A percentile compares a stretch with the other conserved stretches of the same genome.
Evolutionary conservation across 1,140 invertebrate genomes (phyloP).

Genomic region (Mercenaria mercenaria): DNA sequence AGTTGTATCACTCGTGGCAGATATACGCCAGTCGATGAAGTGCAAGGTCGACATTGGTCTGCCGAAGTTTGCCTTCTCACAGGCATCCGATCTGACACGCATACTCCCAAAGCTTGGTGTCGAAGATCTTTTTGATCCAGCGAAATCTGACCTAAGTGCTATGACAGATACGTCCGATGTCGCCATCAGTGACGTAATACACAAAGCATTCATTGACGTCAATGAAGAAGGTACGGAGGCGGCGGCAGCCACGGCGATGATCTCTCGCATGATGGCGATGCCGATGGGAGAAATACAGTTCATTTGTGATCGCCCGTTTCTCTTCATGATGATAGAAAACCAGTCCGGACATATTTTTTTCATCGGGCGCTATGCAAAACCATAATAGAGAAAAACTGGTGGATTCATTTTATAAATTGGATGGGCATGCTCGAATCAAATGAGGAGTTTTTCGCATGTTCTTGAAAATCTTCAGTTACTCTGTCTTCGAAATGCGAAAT

Average conservation of each 20-base stretch:
- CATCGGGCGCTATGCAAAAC: conserved; percentile 76
- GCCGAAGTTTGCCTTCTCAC: conserved; percentile 90
- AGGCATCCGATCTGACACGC: conserved; percentile 87
- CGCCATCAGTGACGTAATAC: conserved; percentile 78
- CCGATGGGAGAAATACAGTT: conserved; percentile 84
- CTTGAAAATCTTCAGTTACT: too few relatives aligned
- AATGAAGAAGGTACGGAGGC: conserved; percentile 86
- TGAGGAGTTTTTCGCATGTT: too few relatives aligned
- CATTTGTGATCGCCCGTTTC: conserved; percentile 91
- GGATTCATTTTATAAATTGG: too few relatives aligned
- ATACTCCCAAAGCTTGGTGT: conserved; percentile 87
- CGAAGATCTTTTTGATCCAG: conserved; percentile 88
- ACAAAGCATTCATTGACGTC: conserved; percentile 85
- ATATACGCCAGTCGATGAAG: neutral
- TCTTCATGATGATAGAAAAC: conserved; percentile 91
- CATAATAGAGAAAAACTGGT: conserved; percentile 28
- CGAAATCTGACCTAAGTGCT: conserved; percentile 88
- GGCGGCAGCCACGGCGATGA: conserved; percentile 83
- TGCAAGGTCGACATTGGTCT: conserved; percentile 83
- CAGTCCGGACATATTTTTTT: conserved; percentile 79
- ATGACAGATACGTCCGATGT: conserved; percentile 68
- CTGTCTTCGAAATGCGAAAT: too few relatives aligned
- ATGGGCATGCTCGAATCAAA: too few relatives aligned
- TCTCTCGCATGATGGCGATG: conserved; percentile 62
- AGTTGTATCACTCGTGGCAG: conserved; percentile 81